Evolutionary conservation across 2,113 vertebrate genomes (phyloP), one percentile per base, ranked within the genome.

Genomic region (Telmatochromis sp.): DNA sequence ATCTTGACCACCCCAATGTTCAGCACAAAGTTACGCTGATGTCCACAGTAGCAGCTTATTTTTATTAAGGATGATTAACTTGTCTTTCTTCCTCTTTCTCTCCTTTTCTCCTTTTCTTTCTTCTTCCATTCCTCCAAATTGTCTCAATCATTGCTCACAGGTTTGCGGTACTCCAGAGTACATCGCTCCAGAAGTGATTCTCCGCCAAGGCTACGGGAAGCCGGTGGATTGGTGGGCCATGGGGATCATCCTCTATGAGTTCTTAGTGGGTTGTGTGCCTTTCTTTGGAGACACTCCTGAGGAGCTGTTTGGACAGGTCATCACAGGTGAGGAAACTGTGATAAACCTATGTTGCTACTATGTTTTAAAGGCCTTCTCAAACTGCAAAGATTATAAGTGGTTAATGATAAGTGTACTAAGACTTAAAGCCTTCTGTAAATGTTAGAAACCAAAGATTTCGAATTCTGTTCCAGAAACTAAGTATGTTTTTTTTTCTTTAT

Each of bases 201-300:
- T 99, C 65, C 96, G 98, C 19, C 98, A 98, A 94, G 98, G 98
- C 83, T 99, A 99, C 1, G 98, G 98, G 8, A 99, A 98, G 87
- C 98, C 98, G 0, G 98, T 99, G 89, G 98, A 99, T 91, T 99
- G 98, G 98, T 99, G 98, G 98, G 98, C 98, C 6, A 99, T 99
- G 98, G 98, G 98, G 11, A 98, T 99, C 95, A 98, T 98, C 81
- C 97, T 99, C 13, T 99, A 98, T 10, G 98, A 99, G 95, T 99
- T 99, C 96, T 95, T 98, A 88, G 97, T 99, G 92, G 98, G 98
- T 83, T 98, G 98, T 3, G 98, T 98, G 86, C 98, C 98, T 19
- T 99, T 98, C 95, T 99, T 98, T 79, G 97, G 98, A 49, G 98
- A 98, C 94, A 99, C 98, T 3, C 97, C 98, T 0, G 98, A 99